Evolutionary conservation across 2,113 vertebrate species (phyloP).

Genomic region (Centropus unirufus): DNA sequence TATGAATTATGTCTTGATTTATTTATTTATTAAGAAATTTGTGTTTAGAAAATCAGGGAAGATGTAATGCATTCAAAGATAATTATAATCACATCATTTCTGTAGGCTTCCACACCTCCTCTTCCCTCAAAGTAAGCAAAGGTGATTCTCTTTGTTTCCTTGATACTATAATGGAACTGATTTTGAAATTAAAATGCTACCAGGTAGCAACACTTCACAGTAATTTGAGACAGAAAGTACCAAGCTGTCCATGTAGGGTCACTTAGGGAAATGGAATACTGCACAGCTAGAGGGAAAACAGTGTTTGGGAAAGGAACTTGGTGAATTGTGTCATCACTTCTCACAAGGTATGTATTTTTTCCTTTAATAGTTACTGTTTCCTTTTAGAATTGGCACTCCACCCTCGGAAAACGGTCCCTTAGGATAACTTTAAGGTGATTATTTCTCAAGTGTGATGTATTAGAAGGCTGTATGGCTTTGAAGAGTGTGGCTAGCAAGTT

Average conservation of each 20-base stretch:
- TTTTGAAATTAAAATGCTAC: not conserved
- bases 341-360: not conserved
- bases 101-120: not conserved
- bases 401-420: not conserved
- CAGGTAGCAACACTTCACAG: not conserved
- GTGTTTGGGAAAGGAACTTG: rapidly evolving
- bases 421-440: not conserved
- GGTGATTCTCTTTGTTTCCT: not conserved
- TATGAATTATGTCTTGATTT: not conserved
- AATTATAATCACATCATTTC: not conserved
- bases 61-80: not conserved
- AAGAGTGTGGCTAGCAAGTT: too few species aligned
- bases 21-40: not conserved
- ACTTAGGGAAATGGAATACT: not conserved
- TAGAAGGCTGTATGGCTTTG: too few species aligned
- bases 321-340: not conserved
- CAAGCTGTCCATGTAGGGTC: not conserved
- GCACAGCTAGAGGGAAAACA: not conserved
- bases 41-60: not conserved
- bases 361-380: not conserved
- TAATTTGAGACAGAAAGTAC: not conserved
- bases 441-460: not conserved
- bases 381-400: not conserved
- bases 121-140: not conserved
- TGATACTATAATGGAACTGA: not conserved